Conservation (phyloP, 30 jellyfish, hydroid and myxozoan genomes). For the Chrysaora quinquecirrha region DNA sequence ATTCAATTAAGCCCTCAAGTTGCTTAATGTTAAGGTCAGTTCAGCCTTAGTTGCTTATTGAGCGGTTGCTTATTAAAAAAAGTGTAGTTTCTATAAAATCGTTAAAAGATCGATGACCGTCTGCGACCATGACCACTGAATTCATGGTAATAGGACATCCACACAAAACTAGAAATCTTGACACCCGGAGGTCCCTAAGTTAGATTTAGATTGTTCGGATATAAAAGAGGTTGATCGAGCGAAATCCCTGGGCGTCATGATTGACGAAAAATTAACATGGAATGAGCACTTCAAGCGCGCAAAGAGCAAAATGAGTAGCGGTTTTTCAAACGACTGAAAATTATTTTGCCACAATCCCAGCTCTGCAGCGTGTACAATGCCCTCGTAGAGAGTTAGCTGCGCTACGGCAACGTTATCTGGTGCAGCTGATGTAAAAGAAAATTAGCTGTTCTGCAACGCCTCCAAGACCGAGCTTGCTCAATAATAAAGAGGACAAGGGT, state of each 20-base stretch:
- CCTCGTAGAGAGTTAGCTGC: constrained; percentile 30
- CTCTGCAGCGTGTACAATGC: constrained; percentile 14
- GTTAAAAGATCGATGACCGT: neutral
- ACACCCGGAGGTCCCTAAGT: neutral
- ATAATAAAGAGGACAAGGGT: neutral
- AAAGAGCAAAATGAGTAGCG: constrained; percentile 23
- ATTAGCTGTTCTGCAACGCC: no score
- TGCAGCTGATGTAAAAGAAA: constrained; percentile 22
- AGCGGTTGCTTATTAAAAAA: no score
- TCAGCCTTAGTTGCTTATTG: no score
- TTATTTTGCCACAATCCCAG: constrained; percentile 22
- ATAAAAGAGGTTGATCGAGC: neutral
- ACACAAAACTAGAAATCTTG: neutral
- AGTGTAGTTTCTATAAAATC: no score
- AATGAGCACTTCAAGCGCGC: constrained; percentile 19
- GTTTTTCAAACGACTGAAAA: constrained; percentile 23
- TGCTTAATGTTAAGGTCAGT: no score
- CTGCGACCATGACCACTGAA: neutral
- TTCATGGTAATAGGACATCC: constrained; percentile 3
- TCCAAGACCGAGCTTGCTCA: constrained; percentile 23
- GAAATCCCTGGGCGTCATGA: constrained; percentile 1
- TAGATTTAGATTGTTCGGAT: neutral
- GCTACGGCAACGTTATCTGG: constrained; percentile 21
- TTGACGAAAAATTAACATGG: constrained; percentile 36
- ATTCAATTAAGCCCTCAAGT: no score